Evolutionary conservation across 2,797 vertebrate genomes (phyloP).

Genomic region (Onychomys torridus): DNA sequence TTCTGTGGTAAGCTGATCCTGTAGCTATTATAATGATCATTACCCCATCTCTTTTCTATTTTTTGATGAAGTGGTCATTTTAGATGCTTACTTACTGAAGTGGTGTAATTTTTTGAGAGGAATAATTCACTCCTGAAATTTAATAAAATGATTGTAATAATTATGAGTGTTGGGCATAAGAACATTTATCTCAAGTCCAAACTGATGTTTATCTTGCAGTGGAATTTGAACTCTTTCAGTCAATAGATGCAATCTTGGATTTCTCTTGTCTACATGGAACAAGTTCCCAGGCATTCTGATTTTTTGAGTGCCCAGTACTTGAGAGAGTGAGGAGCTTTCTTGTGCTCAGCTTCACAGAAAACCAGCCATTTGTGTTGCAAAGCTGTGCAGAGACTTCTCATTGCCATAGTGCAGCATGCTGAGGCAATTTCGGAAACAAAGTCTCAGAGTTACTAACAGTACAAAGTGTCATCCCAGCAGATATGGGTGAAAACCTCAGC

Average conservation of each 20-base stretch:
- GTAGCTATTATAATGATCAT: accelerated
- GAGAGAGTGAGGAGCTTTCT: accelerated
- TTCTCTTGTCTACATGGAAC: background rate
- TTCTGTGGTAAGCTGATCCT: accelerated
- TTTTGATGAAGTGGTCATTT: background rate
- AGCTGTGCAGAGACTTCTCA: background rate
- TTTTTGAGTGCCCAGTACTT: background rate
- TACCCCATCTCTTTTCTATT: background rate
- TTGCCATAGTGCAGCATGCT: too few relatives aligned
- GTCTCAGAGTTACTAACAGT: background rate
- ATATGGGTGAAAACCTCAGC: background rate
- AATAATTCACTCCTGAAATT: background rate
- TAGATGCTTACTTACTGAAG: background rate
- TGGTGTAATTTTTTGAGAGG: background rate
- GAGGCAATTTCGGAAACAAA: constrained; percentile 28
- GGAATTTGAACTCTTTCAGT: background rate
- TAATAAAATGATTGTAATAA: background rate
- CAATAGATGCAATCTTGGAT: background rate
- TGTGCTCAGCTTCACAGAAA: constrained; percentile 17
- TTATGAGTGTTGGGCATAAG: background rate
- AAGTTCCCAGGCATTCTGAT: background rate
- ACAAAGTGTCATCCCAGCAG: too few relatives aligned
- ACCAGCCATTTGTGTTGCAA: constrained; percentile 17
- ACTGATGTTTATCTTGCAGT: background rate
- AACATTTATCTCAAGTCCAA: background rate